Conservation (phyloP, 2,113 vertebrate genomes). For the Ctenodactylus gundi region DNA sequence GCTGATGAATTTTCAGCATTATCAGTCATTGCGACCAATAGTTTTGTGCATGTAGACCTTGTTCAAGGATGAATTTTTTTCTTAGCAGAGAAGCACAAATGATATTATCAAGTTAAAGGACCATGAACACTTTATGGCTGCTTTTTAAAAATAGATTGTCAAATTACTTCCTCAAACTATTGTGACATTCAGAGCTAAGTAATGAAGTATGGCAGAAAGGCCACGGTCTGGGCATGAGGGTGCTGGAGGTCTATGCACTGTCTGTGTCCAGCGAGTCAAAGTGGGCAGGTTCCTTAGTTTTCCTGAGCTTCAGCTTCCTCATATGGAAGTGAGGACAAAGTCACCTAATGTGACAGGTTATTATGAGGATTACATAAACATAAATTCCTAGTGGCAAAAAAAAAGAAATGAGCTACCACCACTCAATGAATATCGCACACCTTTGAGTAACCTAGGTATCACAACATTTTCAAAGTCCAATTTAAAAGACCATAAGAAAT, state of each 20-base stretch:
- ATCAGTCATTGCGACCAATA: neutral
- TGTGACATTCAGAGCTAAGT: neutral
- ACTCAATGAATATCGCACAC: neutral
- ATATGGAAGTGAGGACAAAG: neutral
- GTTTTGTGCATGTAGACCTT: neutral
- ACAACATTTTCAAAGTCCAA: neutral
- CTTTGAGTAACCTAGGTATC: neutral
- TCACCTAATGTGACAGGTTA: neutral
- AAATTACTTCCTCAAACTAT: neutral
- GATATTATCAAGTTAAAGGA: neutral
- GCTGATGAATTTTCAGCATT: constrained; percentile 21
- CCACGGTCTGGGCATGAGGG: neutral
- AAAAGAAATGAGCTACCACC: neutral
- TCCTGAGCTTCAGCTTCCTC: constrained; percentile 1
- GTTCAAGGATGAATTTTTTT: neutral
- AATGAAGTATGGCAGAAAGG: neutral
- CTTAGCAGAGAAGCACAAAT: neutral
- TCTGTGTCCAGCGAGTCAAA: neutral
- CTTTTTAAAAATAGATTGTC: neutral
- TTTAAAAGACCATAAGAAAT: neutral
- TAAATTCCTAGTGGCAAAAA: neutral
- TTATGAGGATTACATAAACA: neutral
- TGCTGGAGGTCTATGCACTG: neutral
- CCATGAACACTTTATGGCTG: neutral
- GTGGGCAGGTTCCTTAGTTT: neutral